Evolutionary conservation across 2,888 invertebrate genomes (phyloP).

Genomic region (Patella ulyssiponensis): DNA sequence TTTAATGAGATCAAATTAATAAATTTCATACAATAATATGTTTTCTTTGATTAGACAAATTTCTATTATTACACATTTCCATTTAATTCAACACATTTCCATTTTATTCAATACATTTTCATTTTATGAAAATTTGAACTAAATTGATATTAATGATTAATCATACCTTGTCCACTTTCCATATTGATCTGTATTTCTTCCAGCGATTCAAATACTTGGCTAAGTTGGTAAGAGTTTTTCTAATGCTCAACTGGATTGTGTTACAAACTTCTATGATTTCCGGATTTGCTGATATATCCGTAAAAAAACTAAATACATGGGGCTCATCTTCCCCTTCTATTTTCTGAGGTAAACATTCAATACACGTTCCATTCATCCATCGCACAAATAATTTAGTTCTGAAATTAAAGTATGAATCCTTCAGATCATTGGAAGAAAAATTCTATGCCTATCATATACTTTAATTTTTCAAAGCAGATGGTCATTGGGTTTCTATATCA

Average conservation of each 20-base stretch:
- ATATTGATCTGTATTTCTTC: conserved; percentile 71
- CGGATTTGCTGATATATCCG: conserved; percentile 83
- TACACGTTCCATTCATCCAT: conserved; percentile 88
- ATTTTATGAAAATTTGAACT: no score
- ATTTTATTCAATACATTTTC: no score
- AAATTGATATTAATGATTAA: no score
- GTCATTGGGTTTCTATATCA: no score
- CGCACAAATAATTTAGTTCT: conserved; percentile 84
- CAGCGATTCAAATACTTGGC: conserved; percentile 77
- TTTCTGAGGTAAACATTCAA: conserved; percentile 80
- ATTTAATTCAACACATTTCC: no score
- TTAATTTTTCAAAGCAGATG: no score
- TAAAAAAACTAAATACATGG: conserved; percentile 83
- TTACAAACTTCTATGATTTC: conserved; percentile 80
- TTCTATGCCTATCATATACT: no score
- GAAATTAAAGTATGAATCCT: conserved; percentile 16
- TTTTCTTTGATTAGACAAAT: no score
- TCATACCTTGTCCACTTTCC: conserved; percentile 71
- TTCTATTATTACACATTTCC: no score
- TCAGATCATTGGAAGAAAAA: no score
- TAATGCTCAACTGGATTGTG: conserved; percentile 80
- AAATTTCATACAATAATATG: no score
- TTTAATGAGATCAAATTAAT: no score
- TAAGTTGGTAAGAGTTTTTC: conserved; percentile 79
- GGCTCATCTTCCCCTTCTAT: conserved; percentile 77